Conservation (phyloP, 2,113 vertebrate species). For the Chionomys nivalis region DNA sequence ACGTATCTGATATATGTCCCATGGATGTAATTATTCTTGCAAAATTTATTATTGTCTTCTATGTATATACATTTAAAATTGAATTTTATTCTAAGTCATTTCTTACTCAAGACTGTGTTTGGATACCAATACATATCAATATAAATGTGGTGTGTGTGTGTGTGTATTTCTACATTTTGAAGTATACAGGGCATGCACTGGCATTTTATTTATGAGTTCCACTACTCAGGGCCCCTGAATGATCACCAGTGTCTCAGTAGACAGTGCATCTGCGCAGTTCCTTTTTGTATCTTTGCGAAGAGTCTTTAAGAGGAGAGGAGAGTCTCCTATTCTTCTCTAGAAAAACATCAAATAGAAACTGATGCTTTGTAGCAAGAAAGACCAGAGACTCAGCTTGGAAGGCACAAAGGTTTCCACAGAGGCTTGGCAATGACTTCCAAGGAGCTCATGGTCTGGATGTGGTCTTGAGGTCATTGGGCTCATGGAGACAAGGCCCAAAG, state of each 20-base stretch:
- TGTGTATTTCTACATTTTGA: not conserved
- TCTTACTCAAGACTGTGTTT: conserved; percentile 29
- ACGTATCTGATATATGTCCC: not conserved
- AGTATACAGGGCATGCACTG: not conserved
- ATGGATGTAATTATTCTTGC: not conserved
- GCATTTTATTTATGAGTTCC: not conserved
- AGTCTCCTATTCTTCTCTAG: not conserved
- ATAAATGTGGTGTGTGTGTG: not conserved
- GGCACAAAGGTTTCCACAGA: not conserved
- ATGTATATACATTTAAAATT: not conserved
- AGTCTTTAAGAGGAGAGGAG: not conserved
- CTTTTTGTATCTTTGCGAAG: not conserved
- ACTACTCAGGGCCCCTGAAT: not conserved
- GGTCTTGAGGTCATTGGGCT: not conserved
- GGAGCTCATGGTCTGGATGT: not conserved
- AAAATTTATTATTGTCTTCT: conserved; percentile 8
- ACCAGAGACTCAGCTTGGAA: not conserved
- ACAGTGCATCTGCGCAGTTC: not conserved
- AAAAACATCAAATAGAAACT: not conserved
- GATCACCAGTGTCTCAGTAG: not conserved
- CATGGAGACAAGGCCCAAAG: not conserved
- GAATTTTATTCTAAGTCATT: conserved; percentile 26
- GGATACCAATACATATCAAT: not conserved
- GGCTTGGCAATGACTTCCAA: not conserved
- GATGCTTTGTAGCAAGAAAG: not conserved